Evolutionary conservation across 2,797 vertebrate species (phyloP).

Genomic region (Crypturellus tataupa): DNA sequence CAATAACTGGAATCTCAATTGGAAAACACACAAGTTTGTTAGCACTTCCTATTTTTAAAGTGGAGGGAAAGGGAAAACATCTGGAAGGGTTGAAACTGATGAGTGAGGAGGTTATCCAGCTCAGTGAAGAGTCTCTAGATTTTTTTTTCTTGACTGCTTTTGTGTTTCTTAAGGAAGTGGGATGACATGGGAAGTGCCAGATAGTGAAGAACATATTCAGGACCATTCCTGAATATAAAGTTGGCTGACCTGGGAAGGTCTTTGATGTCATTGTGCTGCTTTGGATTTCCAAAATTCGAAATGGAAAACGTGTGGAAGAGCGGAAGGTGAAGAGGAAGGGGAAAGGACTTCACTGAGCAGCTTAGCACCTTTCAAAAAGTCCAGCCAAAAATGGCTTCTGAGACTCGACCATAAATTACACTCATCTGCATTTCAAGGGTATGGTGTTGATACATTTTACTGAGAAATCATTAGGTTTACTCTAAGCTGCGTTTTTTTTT

Average conservation of each 20-base stretch:
- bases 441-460: neutral
- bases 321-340: neutral
- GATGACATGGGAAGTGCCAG: neutral
- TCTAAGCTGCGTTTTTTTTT: neutral
- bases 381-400: neutral
- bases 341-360: neutral
- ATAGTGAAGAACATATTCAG: neutral
- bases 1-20: neutral
- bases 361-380: neutral
- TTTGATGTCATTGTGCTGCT: neutral
- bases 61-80: neutral
- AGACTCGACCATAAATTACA: neutral
- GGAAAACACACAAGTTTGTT: neutral
- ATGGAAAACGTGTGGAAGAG: neutral
- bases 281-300: neutral
- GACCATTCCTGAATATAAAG: neutral
- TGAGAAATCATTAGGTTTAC: neutral
- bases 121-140: neutral
- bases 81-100: neutral
- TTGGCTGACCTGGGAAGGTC: neutral
- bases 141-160: neutral
- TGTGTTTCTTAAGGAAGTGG: neutral
- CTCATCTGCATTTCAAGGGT: neutral
- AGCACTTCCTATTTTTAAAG: neutral
- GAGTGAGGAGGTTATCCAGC: neutral